Conservation (phyloP, 1,140 invertebrate species). For the Homalodisca vitripennis region DNA sequence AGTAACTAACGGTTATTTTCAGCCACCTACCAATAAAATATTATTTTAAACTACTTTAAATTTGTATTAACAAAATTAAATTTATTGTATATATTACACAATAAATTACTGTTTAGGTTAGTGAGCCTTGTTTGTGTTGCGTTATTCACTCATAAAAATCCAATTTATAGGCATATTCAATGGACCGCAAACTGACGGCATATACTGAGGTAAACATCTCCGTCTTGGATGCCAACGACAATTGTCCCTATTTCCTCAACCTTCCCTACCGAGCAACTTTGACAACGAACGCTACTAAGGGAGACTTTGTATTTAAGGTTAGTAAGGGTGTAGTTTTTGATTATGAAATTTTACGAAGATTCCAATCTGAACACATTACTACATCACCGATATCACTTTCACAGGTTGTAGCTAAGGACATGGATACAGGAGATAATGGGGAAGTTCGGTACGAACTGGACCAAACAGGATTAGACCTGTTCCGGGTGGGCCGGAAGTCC, state of each 20-base stretch:
- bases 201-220: conserved; percentile 71
- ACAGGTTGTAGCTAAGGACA: conserved; percentile 67
- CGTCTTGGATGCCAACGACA: conserved; percentile 81
- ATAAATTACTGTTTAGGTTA: no score
- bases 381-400: neutral
- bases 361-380: neutral
- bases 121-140: no score
- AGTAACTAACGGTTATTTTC: no score
- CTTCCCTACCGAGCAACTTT: conserved; percentile 67
- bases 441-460: conserved; percentile 81
- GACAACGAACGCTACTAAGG: conserved; percentile 66
- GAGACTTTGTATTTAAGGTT: conserved; percentile 67
- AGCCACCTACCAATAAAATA: no score
- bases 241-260: conserved; percentile 71
- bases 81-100: no score
- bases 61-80: no score
- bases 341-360: no score
- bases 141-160: no score
- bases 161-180: conserved; percentile 17
- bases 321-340: conserved; percentile 67
- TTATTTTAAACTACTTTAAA: no score
- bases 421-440: conserved; percentile 77
- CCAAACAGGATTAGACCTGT: conserved; percentile 70
- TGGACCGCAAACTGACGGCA: neutral
- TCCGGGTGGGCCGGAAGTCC: conserved; percentile 84